A percentile compares a stretch with the other conserved stretches of the same genome.
Evolutionary conservation across 2,797 vertebrate genomes (phyloP).

Genomic region (Eremophila alpestris): DNA sequence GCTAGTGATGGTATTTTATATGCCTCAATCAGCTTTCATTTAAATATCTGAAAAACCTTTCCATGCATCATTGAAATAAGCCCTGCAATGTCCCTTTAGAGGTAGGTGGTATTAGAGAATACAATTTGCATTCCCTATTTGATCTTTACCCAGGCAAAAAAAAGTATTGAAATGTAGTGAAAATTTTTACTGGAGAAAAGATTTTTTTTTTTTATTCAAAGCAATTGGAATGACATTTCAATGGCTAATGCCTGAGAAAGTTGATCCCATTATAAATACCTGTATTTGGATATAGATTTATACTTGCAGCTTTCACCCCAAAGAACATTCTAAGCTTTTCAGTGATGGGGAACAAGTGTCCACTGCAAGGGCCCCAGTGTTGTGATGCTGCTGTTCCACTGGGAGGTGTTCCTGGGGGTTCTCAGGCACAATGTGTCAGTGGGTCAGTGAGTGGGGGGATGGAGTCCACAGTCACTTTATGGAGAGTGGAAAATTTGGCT

Average conservation of each 20-base stretch:
- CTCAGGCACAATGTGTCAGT: background rate
- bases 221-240: background rate
- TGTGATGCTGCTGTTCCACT: background rate
- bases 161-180: background rate
- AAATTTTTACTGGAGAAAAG: background rate
- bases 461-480: background rate
- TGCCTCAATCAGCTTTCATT: slow-evolving; percentile 3
- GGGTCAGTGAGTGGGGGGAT: background rate
- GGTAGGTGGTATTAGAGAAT: background rate
- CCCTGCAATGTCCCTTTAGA: background rate
- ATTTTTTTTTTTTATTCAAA: background rate
- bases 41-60: background rate
- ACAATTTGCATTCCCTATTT: background rate
- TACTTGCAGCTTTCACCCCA: background rate
- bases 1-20: background rate
- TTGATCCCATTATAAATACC: background rate
- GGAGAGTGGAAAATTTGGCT: background rate
- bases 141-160: background rate
- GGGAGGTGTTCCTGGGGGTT: background rate
- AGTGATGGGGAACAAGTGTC: background rate
- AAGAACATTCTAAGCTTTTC: background rate
- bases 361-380: background rate
- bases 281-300: background rate
- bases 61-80: background rate
- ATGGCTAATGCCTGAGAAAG: background rate